Base-by-base conservation (phyloP, 2,113 vertebrate genomes). In the Leucosticte australis region DNA sequence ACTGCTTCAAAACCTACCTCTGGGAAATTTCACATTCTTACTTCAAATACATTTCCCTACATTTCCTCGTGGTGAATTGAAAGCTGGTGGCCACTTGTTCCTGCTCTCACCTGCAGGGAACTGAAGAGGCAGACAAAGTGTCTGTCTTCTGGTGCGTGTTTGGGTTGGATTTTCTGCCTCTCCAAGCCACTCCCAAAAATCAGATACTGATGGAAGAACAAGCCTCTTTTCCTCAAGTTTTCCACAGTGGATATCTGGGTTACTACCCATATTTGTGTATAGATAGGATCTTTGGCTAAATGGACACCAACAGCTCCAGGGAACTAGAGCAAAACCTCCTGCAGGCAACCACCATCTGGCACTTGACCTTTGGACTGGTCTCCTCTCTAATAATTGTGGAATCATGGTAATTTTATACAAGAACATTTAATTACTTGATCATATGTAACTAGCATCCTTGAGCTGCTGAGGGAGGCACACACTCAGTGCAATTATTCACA, bases 381-480 rank as follows among this genome's bases (percentile, higher is more conserved):
- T 91, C 37, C 53, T 94, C 41, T 75, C 44, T 85, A 87, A 91
- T 85, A 84, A 83, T 69, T 71, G 41, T 69, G 41, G 16, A 41
- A 49, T 73, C 10, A 0, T 87, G 53, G 57, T 85, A 82, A 92
- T 95, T 89, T 91, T 68, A 37, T 31, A 78, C 13, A 44, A 16
- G 42, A 71, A 76, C 73, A 78, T 11, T 79, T 85, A 87, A 91
- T 95, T 85, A 62, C 37, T 89, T 92, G 82, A 91, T 91, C 37
- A 64, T 55, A 42, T 84, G 53, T 71, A 57, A 84, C 39, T 71
- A 89, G 65, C 53, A 92, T 76, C 77, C 70, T 92, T 95, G 65
- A 89, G 78, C 78, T 92, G 65, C 47, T 14, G n/a, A 84, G 44
- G 0, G 1, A 91, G 42, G 64, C 74, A 60, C 9, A 50, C 0